A percentile compares a stretch with the other conserved stretches of the same genome.
These are phyloP conservation scores for Lucifuga dentata DNA, from an alignment of 2,113 vertebrate species.

Conservation along the genomic window DNA sequence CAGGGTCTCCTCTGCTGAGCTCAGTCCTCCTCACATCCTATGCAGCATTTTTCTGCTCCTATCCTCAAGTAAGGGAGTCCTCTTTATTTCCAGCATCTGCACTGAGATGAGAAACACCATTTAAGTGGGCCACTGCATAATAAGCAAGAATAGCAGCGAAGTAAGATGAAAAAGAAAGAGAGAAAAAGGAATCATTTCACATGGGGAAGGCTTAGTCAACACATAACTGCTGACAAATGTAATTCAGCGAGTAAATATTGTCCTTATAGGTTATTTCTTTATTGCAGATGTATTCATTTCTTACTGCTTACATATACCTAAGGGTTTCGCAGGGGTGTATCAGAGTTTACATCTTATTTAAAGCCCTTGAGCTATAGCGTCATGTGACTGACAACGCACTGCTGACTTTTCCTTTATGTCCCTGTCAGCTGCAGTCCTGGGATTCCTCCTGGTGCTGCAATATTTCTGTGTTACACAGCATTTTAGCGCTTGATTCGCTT, in stretches of 20 bases:
- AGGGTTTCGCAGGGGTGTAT: slow-evolving; percentile 54
- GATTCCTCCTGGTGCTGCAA: slow-evolving; percentile 52
- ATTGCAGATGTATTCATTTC: slow-evolving; percentile 60
- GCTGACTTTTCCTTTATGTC: slow-evolving; percentile 59
- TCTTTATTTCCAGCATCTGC: slow-evolving; percentile 76
- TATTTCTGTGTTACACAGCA: slow-evolving; percentile 60
- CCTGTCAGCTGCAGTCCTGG: slow-evolving; percentile 43
- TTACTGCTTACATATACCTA: slow-evolving; percentile 71
- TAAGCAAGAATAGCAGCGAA: slow-evolving; percentile 75
- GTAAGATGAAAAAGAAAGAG: slow-evolving; percentile 42
- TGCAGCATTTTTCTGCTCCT: slow-evolving; percentile 58
- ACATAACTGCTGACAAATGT: slow-evolving; percentile 72
- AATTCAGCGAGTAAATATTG: slow-evolving; percentile 72
- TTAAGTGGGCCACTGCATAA: slow-evolving; percentile 82
- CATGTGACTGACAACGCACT: slow-evolving; percentile 65
- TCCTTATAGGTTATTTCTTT: slow-evolving; percentile 47
- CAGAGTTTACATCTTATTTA: slow-evolving; percentile 64
- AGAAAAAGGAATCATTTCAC: slow-evolving; percentile 41
- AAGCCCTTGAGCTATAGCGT: slow-evolving; percentile 51
- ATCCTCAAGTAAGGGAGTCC: slow-evolving; percentile 62
- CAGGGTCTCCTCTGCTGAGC: slow-evolving; percentile 34
- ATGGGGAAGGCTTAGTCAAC: slow-evolving; percentile 48
- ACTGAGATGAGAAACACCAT: slow-evolving; percentile 74
- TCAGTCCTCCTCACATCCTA: slow-evolving; percentile 52
- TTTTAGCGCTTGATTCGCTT: slow-evolving; percentile 53